These are phyloP conservation scores for Luidia sarsii DNA, from an alignment of 53 echinoderm and acorn worm genomes.

Conservation along the genomic window DNA sequence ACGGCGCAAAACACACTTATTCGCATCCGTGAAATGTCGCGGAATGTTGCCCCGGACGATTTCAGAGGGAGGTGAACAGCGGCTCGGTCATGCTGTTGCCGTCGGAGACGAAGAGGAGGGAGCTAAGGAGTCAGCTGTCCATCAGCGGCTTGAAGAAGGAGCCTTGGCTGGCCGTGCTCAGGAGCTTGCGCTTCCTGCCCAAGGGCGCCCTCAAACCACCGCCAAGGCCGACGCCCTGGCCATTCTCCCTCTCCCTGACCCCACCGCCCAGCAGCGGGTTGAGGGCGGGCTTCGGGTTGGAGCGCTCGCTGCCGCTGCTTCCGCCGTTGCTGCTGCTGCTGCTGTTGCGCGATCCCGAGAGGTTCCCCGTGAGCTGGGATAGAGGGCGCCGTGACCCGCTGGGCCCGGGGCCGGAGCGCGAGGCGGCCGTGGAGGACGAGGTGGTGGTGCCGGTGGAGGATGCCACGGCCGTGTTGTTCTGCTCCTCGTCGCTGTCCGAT, in stretches of 20 bases:
- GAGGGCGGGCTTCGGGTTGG: slow-evolving; percentile 21
- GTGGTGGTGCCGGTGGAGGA: neutral
- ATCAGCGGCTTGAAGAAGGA: slow-evolving; percentile 86
- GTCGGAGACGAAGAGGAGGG: slow-evolving; percentile 33
- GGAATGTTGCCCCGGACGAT: no score
- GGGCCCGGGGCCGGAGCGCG: no score
- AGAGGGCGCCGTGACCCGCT: slow-evolving; percentile 4
- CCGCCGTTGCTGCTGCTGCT: no score
- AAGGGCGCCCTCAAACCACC: no score
- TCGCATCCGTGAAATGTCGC: neutral
- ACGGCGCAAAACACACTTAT: no score
- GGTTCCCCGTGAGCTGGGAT: neutral
- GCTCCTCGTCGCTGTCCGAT: slow-evolving; percentile 25
- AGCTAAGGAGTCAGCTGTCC: slow-evolving; percentile 50
- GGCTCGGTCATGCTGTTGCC: slow-evolving; percentile 59
- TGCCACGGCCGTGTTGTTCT: neutral
- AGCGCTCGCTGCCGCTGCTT: no score
- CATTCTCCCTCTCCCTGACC: neutral
- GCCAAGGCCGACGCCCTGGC: no score
- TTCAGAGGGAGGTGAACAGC: neutral
- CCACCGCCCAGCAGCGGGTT: slow-evolving; percentile 15
- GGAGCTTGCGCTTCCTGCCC: slow-evolving; percentile 73
- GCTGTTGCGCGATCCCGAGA: slow-evolving; percentile 3
- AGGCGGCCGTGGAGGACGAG: neutral
- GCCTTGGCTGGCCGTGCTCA: slow-evolving; percentile 46